Base-by-base conservation (phyloP, 2,797 vertebrate species). In the Enteromius fasciolatus region DNA sequence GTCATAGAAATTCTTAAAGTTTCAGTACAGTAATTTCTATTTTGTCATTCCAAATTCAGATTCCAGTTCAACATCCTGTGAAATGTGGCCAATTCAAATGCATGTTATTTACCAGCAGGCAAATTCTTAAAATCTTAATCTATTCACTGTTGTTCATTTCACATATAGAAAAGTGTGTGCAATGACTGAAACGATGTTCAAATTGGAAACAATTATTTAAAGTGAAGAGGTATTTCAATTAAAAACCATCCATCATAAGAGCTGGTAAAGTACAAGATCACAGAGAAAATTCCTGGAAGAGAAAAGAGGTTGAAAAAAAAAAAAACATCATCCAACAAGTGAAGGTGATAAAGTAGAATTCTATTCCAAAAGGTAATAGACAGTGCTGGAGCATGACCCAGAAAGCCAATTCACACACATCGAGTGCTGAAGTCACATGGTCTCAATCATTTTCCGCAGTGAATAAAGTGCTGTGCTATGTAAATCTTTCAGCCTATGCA, bases 361-460 rank as follows among this genome's bases (percentile, higher is more conserved):
- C 90, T 90, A 92, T 90, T 91, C 90, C 87, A 89, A 74, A 76
- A 91, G 90, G 91, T 92, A 93, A 94, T 88, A 92, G 90, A 87
- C 90, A 90, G 91, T 90, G 91, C 88, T 91, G 87, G 92, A 92
- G 93, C 93, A 89, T 94, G 94, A 94, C 94, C 95, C 93, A 94
- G 92, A 94, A 95, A 94, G 92, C 90, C 90, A 94, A 92, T 93
- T 91, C 90, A 92, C 89, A 87, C 87, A 86, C 89, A 91, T 90
- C 88, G 90, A 92, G 90, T 88, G 90, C 89, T 92, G 90, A 86
- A 91, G 93, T 93, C 92, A 93, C 93, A 92, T 90, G 91, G 91
- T 91, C 92, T 94, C 93, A 93, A 92, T 94, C 92, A 93, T 92
- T 86, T 88, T 90, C 87, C 82, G 84, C 87, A 90, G 88, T 88